Evolutionary conservation across 2,888 invertebrate species (phyloP), one percentile per base, ranked within the genome.

Genomic region (Parnassius orleans): DNA sequence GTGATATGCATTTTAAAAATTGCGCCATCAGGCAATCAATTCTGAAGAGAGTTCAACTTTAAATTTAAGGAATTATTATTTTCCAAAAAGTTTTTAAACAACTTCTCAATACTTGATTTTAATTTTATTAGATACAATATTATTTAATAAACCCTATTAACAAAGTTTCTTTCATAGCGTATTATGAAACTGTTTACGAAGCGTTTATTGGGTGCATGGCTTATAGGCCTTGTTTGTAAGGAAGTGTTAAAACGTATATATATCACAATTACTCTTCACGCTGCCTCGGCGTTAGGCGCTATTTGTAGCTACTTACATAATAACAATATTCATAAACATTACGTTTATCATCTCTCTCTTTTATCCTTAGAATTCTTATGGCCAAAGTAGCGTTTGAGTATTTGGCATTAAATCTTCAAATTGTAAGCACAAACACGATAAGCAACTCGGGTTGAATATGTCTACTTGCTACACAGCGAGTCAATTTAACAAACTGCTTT

Each of bases 401-500:
- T 19, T 19, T 19, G 19, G 19, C 19, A 19, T 19, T 19, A 86
- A 87, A 79, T 81, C 78, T 76, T 83, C 80, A 88, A 90, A 90
- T 87, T 84, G 80, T 76, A 80, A 84, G 70, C 77, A 78, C 87
- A 89, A 88, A 90, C 83, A 87, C 67, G 66, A 73, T 74, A 74
- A 80, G 73, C 75, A 73, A 80, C 78, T 81, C 73, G 70, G 72
- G 68, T 72, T 79, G 81, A 33, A 33, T 7, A 7, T 7, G 7
- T 33, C 33, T 33, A 33, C 5, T 86, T 84, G 80, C 84, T 80
- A 78, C 77, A 80, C 76, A 78, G 76, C 77, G 76, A 88, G 87
- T 86, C 85, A 85, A 84, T 89, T 83, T 85, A 77, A 83, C 80
- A 83, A 83, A 83, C 82, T 80, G 78, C 83, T 85, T 86, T 85